phyloP scores from a whole-genome alignment of 1,140 invertebrate species.

The Thaumatotibia leucotreta region DNA sequence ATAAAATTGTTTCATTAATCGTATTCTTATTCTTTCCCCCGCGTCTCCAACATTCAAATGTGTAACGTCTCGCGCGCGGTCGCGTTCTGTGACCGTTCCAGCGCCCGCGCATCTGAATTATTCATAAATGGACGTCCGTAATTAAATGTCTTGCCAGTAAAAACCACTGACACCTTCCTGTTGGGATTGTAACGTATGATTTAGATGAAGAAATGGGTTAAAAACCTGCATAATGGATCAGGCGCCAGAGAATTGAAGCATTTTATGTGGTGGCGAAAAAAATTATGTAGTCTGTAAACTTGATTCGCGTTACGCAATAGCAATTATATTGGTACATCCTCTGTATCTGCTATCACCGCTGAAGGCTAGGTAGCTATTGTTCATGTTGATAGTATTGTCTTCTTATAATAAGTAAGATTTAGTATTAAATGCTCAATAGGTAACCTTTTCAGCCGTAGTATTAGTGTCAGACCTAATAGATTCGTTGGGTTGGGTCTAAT shows the following conservation, averaged over 20 bases:
- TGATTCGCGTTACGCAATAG: background rate
- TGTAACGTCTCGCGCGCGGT: constrained; percentile 26
- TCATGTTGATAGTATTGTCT: background rate
- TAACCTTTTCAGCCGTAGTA: background rate
- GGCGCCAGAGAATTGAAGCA: constrained; percentile 10
- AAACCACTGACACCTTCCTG: constrained; percentile 64
- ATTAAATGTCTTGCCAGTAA: constrained; percentile 68
- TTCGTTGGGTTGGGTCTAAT: background rate
- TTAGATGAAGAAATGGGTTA: constrained; percentile 8
- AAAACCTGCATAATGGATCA: background rate
- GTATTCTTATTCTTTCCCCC: background rate
- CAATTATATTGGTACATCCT: background rate
- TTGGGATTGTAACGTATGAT: constrained; percentile 39
- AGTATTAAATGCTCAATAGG: background rate
- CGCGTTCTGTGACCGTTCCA: constrained; percentile 59
- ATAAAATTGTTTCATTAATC: background rate
- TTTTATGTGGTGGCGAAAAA: background rate
- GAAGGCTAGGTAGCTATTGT: background rate
- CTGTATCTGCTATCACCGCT: background rate
- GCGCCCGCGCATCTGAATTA: constrained; percentile 49
- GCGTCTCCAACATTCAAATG: background rate
- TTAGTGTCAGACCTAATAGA: background rate
- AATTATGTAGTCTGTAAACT: background rate
- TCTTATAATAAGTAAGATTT: background rate
- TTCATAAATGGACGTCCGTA: constrained; percentile 52